Conservation (phyloP, 2,113 vertebrate species). For the Pedetes capensis region DNA sequence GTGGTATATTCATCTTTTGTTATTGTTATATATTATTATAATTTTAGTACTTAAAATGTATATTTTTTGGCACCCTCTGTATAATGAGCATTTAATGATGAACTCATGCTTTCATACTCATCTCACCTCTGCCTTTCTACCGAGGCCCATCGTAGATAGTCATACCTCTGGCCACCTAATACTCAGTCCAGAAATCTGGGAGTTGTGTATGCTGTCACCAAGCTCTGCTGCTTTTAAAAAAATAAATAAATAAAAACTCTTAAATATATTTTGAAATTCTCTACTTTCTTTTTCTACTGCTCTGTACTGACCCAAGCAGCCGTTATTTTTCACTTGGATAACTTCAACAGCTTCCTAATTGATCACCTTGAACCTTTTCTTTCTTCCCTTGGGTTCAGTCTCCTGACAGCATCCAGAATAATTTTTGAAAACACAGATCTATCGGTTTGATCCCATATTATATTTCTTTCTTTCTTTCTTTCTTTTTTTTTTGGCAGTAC, state of each 20-base stretch:
- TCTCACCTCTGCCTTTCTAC: background rate
- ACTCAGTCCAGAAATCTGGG: background rate
- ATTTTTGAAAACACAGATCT: background rate
- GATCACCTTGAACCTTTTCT: background rate
- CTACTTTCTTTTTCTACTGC: background rate
- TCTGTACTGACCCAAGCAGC: background rate
- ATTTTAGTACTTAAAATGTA: too few species aligned
- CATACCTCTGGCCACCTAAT: background rate
- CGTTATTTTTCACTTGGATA: slow-evolving; percentile 23
- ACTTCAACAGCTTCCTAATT: background rate
- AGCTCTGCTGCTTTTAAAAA: background rate
- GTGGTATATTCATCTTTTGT: too few species aligned
- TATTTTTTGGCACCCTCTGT: too few species aligned
- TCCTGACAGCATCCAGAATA: background rate
- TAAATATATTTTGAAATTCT: background rate
- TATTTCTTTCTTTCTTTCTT: too few species aligned
- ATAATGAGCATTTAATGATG: background rate
- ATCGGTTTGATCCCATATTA: background rate
- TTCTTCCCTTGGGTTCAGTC: background rate
- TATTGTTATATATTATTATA: too few species aligned
- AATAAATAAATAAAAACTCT: too few species aligned
- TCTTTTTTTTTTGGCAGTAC: too few species aligned
- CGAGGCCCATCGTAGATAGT: background rate
- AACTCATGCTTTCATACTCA: background rate
- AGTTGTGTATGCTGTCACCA: background rate